phyloP scores from a whole-genome alignment of 1,140 invertebrate genomes.

The Gryon sp. region DNA sequence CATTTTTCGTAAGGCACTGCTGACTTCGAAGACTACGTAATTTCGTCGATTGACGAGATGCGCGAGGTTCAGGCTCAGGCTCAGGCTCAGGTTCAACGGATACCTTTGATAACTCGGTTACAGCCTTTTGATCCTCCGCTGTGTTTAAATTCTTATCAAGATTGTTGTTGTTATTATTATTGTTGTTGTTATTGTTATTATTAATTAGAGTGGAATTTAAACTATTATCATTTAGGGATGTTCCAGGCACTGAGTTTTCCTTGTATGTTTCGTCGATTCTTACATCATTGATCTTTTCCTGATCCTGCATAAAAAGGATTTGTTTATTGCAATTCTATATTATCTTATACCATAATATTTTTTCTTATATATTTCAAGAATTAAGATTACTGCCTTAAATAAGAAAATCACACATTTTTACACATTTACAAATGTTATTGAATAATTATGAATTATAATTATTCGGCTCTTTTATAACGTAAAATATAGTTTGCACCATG shows the following conservation, averaged over 20 bases:
- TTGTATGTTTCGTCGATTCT: constrained; percentile 62
- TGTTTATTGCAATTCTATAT: no score
- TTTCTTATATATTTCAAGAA: no score
- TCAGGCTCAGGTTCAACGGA: constrained; percentile 1
- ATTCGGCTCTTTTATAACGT: no score
- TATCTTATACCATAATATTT: no score
- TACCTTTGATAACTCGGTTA: not conserved
- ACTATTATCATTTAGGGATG: constrained; percentile 62
- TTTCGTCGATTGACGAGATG: constrained; percentile 42
- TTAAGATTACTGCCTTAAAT: no score
- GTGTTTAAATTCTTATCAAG: constrained; percentile 74
- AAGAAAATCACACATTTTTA: no score
- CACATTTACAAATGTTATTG: no score
- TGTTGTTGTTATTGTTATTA: constrained; percentile 52
- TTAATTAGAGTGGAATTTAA: constrained; percentile 39
- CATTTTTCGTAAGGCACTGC: constrained; percentile 62
- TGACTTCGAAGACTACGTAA: constrained; percentile 62
- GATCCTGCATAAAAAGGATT: constrained; percentile 26
- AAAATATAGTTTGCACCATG: no score
- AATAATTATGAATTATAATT: no score
- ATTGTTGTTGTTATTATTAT: constrained; percentile 62
- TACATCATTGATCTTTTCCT: constrained; percentile 67
- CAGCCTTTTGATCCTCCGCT: constrained; percentile 53
- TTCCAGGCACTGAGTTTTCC: constrained; percentile 64
- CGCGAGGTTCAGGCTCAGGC: constrained; percentile 34